Conservation (phyloP, 1,140 invertebrate species). For the Ceratoteleas bidentatus region DNA sequence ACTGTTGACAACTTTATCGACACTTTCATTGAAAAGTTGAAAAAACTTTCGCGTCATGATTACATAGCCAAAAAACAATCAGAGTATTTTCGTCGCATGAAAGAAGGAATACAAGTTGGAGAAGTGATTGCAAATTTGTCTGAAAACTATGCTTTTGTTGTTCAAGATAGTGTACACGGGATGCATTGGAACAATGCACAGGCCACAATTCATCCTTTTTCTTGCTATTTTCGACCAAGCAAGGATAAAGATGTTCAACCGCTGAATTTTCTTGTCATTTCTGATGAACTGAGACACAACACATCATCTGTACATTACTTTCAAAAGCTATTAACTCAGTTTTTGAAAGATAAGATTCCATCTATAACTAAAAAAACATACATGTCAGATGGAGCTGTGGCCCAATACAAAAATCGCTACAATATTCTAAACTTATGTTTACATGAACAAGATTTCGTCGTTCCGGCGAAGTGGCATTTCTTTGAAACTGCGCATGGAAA, state of each 20-base stretch:
- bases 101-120: conserved; percentile 45
- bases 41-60: conserved; percentile 25
- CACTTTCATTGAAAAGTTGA: conserved; percentile 10
- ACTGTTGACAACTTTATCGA: conserved; percentile 13
- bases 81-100: conserved; percentile 51
- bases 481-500: no score
- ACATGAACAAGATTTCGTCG: no score
- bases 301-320: conserved; percentile 48
- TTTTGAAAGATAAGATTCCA: conserved; percentile 13
- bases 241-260: conserved; percentile 18
- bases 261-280: conserved; percentile 46
- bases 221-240: conserved; percentile 46
- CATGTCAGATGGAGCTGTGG: conserved; percentile 41
- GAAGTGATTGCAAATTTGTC: conserved; percentile 49
- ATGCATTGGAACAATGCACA: conserved; percentile 68
- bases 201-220: conserved; percentile 69
- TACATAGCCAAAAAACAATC: conserved; percentile 53
- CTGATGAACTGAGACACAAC: conserved; percentile 53
- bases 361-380: conserved; percentile 32
- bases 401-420: conserved; percentile 64
- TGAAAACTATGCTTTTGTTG: conserved; percentile 41
- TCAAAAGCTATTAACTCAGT: conserved; percentile 40
- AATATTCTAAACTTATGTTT: conserved; percentile 63
- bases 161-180: conserved; percentile 38
- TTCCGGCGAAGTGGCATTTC: no score